phyloP scores from a whole-genome alignment of 2,888 invertebrate genomes.

The Cephus pygmeus region DNA sequence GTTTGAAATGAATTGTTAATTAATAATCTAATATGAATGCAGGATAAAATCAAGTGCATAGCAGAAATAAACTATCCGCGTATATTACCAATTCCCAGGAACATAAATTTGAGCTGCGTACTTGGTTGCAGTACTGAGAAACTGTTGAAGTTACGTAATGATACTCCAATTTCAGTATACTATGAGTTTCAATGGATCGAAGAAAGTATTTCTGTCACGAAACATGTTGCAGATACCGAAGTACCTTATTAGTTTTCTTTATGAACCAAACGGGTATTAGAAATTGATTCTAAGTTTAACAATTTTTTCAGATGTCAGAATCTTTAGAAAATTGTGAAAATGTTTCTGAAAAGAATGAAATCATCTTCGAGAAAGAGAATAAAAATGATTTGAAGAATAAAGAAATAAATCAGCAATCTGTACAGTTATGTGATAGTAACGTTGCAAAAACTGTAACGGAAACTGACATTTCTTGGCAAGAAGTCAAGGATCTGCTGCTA shows the following conservation, averaged over 20 bases:
- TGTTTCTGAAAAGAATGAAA: neutral
- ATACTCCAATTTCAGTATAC: constrained; percentile 67
- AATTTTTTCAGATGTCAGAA: neutral
- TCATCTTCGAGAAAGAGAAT: neutral
- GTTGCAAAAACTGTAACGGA: neutral
- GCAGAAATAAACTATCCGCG: constrained; percentile 79
- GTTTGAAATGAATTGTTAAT: neutral
- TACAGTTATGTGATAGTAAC: neutral
- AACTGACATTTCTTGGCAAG: neutral
- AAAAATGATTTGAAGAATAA: neutral
- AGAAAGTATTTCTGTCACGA: constrained; percentile 24
- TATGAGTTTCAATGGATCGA: constrained; percentile 64
- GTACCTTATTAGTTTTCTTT: neutral
- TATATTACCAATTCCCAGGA: constrained; percentile 69
- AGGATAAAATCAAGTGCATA: constrained; percentile 74
- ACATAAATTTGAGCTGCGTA: constrained; percentile 74
- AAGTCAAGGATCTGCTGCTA: constrained; percentile 31
- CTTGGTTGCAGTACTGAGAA: constrained; percentile 65
- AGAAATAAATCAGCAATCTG: neutral
- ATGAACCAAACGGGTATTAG: neutral
- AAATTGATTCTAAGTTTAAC: neutral
- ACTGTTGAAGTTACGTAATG: constrained; percentile 68
- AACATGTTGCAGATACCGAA: neutral
- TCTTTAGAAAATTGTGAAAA: neutral
- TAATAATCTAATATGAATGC: constrained; percentile 34